Percentiles rank a stretch among this genome's conserved stretches.
These are phyloP conservation scores for Scolanthus callimorphus DNA, from an alignment of 92 coral and sea anemone genomes.

Conservation along the genomic window DNA sequence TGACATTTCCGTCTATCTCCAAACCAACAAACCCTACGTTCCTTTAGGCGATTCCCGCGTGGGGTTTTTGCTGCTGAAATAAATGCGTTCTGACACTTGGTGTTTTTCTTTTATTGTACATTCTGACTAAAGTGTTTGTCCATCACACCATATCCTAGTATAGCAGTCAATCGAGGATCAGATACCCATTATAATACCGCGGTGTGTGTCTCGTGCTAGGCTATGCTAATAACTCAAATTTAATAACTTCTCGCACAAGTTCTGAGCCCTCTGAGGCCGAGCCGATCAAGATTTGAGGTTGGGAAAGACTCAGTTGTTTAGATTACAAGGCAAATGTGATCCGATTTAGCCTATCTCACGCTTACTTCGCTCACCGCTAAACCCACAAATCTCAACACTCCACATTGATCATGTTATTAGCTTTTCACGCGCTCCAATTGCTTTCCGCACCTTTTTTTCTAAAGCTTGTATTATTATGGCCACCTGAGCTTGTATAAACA, in stretches of 20 bases:
- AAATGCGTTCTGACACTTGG: conserved; percentile 23
- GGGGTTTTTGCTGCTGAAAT: conserved; percentile 24
- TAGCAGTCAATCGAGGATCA: too few species aligned
- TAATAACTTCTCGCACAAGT: not conserved
- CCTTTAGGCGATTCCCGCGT: conserved; percentile 4
- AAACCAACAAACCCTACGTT: conserved; percentile 4
- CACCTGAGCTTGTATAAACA: conserved; percentile 1
- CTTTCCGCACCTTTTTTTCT: conserved; percentile 26
- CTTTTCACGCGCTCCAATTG: conserved; percentile 43
- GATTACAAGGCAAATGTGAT: conserved; percentile 9
- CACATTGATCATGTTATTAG: conserved; percentile 35
- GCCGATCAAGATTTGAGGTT: not conserved
- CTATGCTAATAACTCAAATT: not conserved
- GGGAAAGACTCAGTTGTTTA: not conserved
- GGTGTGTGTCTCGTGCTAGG: not conserved
- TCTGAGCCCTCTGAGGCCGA: not conserved
- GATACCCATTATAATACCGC: not conserved
- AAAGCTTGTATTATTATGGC: not conserved
- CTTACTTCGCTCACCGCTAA: conserved; percentile 44
- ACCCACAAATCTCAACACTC: conserved; percentile 9
- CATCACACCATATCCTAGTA: too few species aligned
- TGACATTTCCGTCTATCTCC: conserved; percentile 12
- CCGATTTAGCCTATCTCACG: conserved; percentile 54
- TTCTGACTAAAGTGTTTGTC: conserved; percentile 17
- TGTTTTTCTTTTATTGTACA: conserved; percentile 29